A percentile compares a stretch with the other conserved stretches of the same genome.
phyloP scores from a whole-genome alignment of 2,888 invertebrate species.

The Mimumesa dahlbomi region DNA sequence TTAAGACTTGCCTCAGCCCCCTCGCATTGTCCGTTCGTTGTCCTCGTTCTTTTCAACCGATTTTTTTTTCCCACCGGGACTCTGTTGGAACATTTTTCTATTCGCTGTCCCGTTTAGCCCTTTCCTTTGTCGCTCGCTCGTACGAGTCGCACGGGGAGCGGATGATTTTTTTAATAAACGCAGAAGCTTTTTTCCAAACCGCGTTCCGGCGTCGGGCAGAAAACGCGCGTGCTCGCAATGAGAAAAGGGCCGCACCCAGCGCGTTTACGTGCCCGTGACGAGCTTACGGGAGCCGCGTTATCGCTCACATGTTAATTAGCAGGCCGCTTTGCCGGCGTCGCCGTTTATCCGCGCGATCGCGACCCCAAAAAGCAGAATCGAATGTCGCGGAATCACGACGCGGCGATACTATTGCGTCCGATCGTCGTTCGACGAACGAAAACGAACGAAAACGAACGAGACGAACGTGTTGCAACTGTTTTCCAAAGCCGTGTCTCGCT shows the following conservation, averaged over 20 bases:
- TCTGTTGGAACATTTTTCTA: constrained; percentile 1
- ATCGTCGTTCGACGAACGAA: too few relatives aligned
- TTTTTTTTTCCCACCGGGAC: not conserved
- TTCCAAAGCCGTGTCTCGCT: not conserved
- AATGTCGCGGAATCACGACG: too few relatives aligned
- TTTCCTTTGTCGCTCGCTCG: not conserved
- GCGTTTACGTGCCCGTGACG: constrained; percentile 24
- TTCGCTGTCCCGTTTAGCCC: not conserved
- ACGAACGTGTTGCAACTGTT: not conserved
- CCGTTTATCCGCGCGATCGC: constrained; percentile 22
- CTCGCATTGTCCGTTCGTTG: not conserved
- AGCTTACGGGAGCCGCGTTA: constrained; percentile 14
- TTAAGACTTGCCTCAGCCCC: too few relatives aligned
- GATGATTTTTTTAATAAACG: constrained; percentile 2
- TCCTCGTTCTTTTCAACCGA: not conserved
- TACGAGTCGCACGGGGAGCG: not conserved
- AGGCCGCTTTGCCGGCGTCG: not conserved
- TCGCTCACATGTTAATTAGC: constrained; percentile 40
- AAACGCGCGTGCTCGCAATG: not conserved
- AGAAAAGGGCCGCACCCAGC: constrained; percentile 33
- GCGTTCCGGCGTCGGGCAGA: constrained; percentile 1
- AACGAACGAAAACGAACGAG: not conserved
- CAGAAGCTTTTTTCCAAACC: not conserved
- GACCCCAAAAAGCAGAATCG: too few relatives aligned
- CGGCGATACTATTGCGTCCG: too few relatives aligned